phyloP scores from a whole-genome alignment of 2,113 vertebrate species.

The Pristiophorus japonicus region DNA sequence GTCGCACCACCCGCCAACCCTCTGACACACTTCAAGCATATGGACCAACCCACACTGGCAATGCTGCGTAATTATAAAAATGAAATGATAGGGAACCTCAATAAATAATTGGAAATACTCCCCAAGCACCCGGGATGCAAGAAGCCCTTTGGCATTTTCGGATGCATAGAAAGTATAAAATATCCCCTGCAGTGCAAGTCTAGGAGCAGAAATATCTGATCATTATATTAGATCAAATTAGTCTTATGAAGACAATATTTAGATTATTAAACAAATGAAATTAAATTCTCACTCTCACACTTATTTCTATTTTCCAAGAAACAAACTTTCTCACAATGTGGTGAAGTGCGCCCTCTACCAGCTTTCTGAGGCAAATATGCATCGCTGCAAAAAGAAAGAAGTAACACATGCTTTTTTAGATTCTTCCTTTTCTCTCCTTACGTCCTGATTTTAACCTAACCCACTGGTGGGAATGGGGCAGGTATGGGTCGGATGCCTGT shows the following conservation, averaged over 20 bases:
- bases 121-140: neutral
- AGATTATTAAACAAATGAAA: neutral
- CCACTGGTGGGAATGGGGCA: too few species aligned
- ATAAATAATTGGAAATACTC: neutral
- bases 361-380: neutral
- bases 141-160: neutral
- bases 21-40: neutral
- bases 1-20: too few species aligned
- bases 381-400: neutral
- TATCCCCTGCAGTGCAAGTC: neutral
- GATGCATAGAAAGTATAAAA: neutral
- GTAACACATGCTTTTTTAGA: neutral
- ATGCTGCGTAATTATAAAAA: neutral
- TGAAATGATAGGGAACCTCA: too few species aligned
- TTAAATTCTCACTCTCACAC: neutral
- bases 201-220: neutral
- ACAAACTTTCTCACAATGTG: neutral
- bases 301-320: neutral
- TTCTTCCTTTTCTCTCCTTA: neutral
- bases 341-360: slow-evolving; percentile 22
- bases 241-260: neutral
- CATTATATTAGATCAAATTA: neutral
- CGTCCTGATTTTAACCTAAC: neutral
- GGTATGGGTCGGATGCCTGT: too few species aligned
- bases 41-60: neutral